Evolutionary conservation across 1,140 invertebrate species (phyloP).

Genomic region (Lordiphosa collinella): DNA sequence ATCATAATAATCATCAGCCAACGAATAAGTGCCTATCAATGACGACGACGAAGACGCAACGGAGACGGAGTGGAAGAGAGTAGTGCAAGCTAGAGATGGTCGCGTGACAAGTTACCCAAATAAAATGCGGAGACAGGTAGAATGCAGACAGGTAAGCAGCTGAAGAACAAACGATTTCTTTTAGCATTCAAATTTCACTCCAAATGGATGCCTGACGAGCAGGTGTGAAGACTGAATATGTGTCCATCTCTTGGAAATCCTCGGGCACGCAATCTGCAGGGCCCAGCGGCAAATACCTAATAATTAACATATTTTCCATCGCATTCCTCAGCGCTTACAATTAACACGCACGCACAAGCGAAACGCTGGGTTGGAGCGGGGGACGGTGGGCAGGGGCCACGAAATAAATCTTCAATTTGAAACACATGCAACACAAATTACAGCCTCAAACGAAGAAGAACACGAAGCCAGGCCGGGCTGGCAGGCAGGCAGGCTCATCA

Average conservation of each 20-base stretch:
- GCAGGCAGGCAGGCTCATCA: constrained; percentile 55
- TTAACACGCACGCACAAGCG: constrained; percentile 66
- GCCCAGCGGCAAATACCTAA: constrained; percentile 63
- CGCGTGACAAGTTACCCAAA: constrained; percentile 3
- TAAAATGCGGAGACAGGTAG: constrained; percentile 39
- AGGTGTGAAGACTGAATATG: constrained; percentile 51
- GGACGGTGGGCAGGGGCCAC: constrained; percentile 18
- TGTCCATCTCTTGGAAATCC: constrained; percentile 7
- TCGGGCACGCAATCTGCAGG: constrained; percentile 15
- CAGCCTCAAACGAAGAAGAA: constrained; percentile 54
- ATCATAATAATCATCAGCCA: constrained; percentile 72
- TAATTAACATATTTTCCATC: constrained; percentile 78
- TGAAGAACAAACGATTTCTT: constrained; percentile 59
- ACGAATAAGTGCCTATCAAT: constrained; percentile 74
- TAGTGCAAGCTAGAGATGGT: constrained; percentile 20
- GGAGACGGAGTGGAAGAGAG: constrained; percentile 30
- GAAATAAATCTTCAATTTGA: constrained; percentile 78
- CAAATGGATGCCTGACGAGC: constrained; percentile 15
- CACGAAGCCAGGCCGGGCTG: constrained; percentile 4
- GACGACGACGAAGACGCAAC: constrained; percentile 46
- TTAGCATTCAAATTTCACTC: constrained; percentile 68
- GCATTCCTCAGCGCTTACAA: constrained; percentile 76
- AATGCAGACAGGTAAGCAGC: constrained; percentile 53
- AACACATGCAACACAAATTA: constrained; percentile 78
- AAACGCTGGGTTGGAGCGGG: not conserved